phyloP scores from a whole-genome alignment of 2,113 vertebrate species.

The Chionis minor region DNA sequence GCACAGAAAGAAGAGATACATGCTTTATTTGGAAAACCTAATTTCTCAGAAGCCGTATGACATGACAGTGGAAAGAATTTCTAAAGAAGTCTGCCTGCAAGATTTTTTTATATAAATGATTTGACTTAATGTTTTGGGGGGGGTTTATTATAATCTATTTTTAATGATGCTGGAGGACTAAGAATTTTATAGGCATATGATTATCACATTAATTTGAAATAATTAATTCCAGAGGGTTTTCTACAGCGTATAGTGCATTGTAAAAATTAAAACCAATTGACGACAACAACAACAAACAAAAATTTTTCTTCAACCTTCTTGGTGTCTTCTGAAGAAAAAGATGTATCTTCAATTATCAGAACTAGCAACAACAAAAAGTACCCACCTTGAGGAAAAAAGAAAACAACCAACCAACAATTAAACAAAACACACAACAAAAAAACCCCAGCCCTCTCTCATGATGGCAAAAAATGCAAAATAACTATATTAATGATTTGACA shows the following conservation, averaged over 20 bases:
- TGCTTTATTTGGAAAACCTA: background rate
- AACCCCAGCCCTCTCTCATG: background rate
- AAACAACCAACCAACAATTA: too few relatives aligned
- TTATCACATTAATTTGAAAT: background rate
- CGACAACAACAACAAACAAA: background rate
- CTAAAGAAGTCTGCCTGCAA: background rate
- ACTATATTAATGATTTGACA: background rate
- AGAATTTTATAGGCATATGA: background rate
- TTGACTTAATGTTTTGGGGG: background rate
- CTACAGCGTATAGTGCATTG: background rate
- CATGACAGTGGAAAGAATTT: background rate
- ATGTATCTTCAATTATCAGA: background rate
- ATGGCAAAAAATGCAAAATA: background rate
- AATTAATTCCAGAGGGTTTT: background rate
- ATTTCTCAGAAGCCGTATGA: background rate
- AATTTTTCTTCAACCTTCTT: background rate
- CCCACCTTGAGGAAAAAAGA: fast-evolving
- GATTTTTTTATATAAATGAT: background rate
- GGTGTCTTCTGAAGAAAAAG: background rate
- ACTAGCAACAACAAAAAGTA: background rate
- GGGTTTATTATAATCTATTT: background rate
- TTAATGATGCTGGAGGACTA: background rate
- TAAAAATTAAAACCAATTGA: background rate
- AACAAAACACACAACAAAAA: background rate
- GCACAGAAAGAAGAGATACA: background rate